Percentiles rank a stretch among this genome's conserved stretches.
phyloP scores from a whole-genome alignment of 2,113 vertebrate genomes.

The Thomomys bottae region DNA sequence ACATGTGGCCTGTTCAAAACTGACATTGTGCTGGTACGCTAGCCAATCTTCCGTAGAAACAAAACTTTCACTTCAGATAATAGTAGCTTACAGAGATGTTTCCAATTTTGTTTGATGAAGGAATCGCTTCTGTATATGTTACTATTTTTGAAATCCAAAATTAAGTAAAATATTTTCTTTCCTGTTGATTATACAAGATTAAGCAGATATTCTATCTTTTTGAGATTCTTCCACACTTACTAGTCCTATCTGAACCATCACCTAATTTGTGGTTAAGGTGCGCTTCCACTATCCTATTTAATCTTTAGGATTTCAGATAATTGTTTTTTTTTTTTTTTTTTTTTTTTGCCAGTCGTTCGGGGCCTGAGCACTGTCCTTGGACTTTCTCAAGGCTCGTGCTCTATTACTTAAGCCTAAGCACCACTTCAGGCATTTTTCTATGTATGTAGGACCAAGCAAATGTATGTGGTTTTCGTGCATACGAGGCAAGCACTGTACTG shows the following conservation, averaged over 20 bases:
- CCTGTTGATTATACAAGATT: not conserved
- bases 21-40: not conserved
- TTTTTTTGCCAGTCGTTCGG: too few species aligned
- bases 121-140: not conserved
- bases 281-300: not conserved
- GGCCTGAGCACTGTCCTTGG: too few species aligned
- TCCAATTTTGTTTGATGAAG: constrained; percentile 23
- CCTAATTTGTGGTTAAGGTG: not conserved
- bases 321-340: too few species aligned
- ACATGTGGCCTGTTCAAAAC: not conserved
- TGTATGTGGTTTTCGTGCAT: too few species aligned
- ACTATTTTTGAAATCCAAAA: constrained; percentile 49
- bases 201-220: not conserved
- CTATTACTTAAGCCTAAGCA: too few species aligned
- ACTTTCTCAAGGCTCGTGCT: too few species aligned
- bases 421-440: too few species aligned
- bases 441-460: too few species aligned
- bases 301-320: too few species aligned
- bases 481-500: too few species aligned
- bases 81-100: not conserved
- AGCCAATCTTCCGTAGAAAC: not conserved
- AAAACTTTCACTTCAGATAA: constrained; percentile 27
- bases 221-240: constrained; percentile 10
- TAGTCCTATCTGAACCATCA: not conserved
- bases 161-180: constrained; percentile 51